phyloP scores from a whole-genome alignment of 2,888 invertebrate species.

The Lithosia quadra region DNA sequence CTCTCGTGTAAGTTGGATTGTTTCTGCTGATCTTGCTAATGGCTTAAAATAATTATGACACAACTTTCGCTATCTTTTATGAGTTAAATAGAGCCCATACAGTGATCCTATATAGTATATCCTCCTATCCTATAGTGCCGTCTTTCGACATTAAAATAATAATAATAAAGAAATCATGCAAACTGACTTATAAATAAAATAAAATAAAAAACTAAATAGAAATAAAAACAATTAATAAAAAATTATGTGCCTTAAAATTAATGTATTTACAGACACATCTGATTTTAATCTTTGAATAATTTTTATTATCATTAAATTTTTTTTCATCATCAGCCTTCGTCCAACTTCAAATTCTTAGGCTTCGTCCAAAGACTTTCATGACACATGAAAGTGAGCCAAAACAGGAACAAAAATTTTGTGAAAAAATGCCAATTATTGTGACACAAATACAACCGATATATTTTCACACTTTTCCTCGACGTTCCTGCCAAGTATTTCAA shows the following conservation, averaged over 20 bases:
- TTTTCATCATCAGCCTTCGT: not conserved
- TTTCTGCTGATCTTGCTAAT: not conserved
- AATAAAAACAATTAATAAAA: too few species aligned
- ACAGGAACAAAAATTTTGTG: not conserved
- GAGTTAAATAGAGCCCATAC: not conserved
- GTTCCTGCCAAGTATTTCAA: not conserved
- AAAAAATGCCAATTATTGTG: not conserved
- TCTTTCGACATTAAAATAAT: too few species aligned
- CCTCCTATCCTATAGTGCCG: too few species aligned
- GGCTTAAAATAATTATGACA: not conserved
- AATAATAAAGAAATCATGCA: too few species aligned
- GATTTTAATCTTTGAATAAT: too few species aligned
- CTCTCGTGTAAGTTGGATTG: not conserved
- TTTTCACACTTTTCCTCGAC: not conserved
- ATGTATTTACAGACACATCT: too few species aligned
- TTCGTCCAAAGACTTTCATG: not conserved
- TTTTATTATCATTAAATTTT: too few species aligned
- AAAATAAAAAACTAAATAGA: too few species aligned
- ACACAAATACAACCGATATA: not conserved
- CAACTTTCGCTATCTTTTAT: too few species aligned
- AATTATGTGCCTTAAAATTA: too few species aligned
- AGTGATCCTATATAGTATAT: too few species aligned
- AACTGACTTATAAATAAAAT: too few species aligned
- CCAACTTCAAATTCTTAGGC: not conserved
- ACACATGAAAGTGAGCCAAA: not conserved